phyloP scores from a whole-genome alignment of 2,113 vertebrate species.

The Corydoras sp. region DNA sequence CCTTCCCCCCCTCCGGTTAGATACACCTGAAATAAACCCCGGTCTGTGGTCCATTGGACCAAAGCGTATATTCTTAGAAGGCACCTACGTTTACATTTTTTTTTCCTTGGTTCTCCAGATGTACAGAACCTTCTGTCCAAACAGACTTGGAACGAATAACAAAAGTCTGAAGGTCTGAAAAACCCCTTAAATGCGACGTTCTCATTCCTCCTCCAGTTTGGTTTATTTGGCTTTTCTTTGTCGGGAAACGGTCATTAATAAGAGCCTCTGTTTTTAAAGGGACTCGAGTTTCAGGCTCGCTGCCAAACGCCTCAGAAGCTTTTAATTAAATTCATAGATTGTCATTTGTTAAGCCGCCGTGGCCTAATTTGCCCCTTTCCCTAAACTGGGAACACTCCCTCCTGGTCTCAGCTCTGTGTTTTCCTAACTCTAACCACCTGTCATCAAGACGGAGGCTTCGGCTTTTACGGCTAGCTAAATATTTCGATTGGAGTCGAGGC shows the following conservation, averaged over 20 bases:
- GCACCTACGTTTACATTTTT: too few species aligned
- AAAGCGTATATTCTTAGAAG: too few species aligned
- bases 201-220: neutral
- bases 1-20: too few species aligned
- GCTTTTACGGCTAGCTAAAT: conserved; percentile 41
- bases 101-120: too few species aligned
- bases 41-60: too few species aligned
- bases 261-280: conserved; percentile 16
- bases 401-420: conserved; percentile 18
- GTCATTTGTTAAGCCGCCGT: conserved; percentile 26
- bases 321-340: conserved; percentile 32
- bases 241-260: neutral
- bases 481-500: conserved; percentile 34
- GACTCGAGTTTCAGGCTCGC: conserved; percentile 26
- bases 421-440: conserved; percentile 39
- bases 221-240: neutral
- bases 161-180: too few species aligned
- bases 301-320: conserved; percentile 2
- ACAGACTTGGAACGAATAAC: too few species aligned
- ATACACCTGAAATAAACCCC: too few species aligned
- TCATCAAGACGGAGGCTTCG: conserved; percentile 32
- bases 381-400: conserved; percentile 9
- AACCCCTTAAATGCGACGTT: too few species aligned
- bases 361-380: conserved; percentile 23
- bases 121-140: too few species aligned